Percentiles rank a stretch among this genome's conserved stretches.
These are phyloP conservation scores for Geococcyx californianus DNA, from an alignment of 2,113 vertebrate species.

Conservation along the genomic window DNA sequence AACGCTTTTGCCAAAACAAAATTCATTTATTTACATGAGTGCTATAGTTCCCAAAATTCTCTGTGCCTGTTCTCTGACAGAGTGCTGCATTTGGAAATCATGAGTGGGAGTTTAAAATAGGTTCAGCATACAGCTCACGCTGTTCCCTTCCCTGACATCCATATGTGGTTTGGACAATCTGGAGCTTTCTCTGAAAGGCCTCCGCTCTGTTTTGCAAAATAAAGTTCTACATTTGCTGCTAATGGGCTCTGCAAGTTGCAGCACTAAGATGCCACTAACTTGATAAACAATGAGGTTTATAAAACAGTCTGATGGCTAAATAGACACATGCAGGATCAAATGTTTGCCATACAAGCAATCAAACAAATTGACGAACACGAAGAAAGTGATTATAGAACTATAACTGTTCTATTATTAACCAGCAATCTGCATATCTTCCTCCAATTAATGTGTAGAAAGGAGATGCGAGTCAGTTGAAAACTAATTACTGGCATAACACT, in stretches of 20 bases:
- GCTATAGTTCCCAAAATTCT: neutral
- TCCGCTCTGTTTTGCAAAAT: neutral
- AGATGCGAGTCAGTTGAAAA: conserved; percentile 65
- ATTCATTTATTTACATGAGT: neutral
- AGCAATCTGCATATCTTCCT: conserved; percentile 67
- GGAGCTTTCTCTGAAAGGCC: conserved; percentile 25
- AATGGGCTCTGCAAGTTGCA: neutral
- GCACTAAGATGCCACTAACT: conserved; percentile 15
- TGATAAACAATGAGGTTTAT: conserved; percentile 59
- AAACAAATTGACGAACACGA: conserved; percentile 73
- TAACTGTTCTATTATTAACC: conserved; percentile 77
- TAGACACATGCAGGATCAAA: conserved; percentile 58
- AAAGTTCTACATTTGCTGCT: neutral
- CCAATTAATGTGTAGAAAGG: conserved; percentile 73
- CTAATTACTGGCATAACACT: conserved; percentile 74
- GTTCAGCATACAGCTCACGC: conserved; percentile 34
- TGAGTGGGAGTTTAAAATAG: conserved; percentile 58
- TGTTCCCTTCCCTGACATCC: conserved; percentile 41
- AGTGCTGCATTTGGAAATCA: conserved; percentile 34
- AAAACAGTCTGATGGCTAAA: conserved; percentile 53
- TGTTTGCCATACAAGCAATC: conserved; percentile 75
- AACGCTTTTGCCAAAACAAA: neutral
- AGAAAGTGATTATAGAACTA: conserved; percentile 73
- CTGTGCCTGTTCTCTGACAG: neutral
- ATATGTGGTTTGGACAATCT: conserved; percentile 36